Evolutionary conservation across 1,140 invertebrate genomes (phyloP).

Genomic region (Phocides pigmalion): DNA sequence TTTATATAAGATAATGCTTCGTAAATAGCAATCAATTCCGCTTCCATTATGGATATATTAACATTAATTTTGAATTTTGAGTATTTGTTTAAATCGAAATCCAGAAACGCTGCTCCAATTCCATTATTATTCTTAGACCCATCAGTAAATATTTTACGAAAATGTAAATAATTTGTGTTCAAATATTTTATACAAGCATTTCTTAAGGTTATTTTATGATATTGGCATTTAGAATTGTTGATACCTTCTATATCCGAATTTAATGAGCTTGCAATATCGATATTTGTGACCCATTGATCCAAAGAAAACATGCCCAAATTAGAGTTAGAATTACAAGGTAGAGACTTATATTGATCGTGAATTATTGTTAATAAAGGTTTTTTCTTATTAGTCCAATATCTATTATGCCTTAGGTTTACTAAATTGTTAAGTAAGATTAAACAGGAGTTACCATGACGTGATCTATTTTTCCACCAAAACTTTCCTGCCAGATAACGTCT

Average conservation of each 20-base stretch:
- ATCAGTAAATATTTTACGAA: constrained; percentile 21
- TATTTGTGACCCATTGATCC: background rate
- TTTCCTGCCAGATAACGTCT: constrained; percentile 9
- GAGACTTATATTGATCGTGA: background rate
- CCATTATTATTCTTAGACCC: constrained; percentile 14
- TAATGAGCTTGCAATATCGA: background rate
- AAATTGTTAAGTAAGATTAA: background rate
- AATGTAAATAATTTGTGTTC: background rate
- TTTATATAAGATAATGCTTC: constrained; percentile 26
- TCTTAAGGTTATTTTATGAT: background rate
- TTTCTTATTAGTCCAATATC: too few relatives aligned
- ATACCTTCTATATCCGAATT: background rate
- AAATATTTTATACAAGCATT: background rate
- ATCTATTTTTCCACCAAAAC: constrained; percentile 8
- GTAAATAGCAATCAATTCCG: constrained; percentile 29
- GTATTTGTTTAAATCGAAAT: background rate
- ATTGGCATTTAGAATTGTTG: constrained; percentile 1
- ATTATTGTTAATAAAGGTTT: background rate
- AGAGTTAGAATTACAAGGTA: background rate
- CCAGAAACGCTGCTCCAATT: constrained; percentile 24
- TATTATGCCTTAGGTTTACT: too few relatives aligned
- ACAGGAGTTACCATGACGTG: background rate
- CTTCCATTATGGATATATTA: constrained; percentile 28
- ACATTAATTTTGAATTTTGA: constrained; percentile 25
- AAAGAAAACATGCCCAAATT: background rate